Conservation (phyloP, 2,797 vertebrate genomes). For the Myotis daubentonii region DNA sequence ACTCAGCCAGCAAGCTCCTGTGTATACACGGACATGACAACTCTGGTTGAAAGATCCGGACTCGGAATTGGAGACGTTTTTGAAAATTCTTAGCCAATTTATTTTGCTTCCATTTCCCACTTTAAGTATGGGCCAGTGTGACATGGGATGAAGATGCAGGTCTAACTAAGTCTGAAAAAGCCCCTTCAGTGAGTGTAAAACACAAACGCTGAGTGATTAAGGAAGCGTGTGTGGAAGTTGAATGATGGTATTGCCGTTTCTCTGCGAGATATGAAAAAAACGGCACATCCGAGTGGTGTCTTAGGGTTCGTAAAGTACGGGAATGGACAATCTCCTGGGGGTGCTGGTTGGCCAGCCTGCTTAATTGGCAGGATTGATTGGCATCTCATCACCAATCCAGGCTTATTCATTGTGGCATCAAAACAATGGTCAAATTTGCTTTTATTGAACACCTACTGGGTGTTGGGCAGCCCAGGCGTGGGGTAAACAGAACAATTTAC, state of each 20-base stretch:
- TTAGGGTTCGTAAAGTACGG: fast-evolving
- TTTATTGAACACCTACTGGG: background rate
- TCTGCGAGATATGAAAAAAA: fast-evolving
- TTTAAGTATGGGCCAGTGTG: background rate
- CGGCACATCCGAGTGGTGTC: fast-evolving
- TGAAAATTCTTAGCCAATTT: background rate
- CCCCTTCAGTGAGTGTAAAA: background rate
- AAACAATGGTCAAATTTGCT: background rate
- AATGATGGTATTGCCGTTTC: fast-evolving
- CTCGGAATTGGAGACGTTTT: background rate
- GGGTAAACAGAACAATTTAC: background rate
- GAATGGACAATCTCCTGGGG: background rate
- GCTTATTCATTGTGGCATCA: fast-evolving
- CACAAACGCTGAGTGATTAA: background rate
- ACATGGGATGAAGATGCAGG: background rate
- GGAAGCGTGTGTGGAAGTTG: fast-evolving
- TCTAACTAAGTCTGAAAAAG: background rate
- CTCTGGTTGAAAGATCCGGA: background rate
- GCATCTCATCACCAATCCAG: background rate
- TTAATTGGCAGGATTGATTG: background rate
- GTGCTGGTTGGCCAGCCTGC: background rate
- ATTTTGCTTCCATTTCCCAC: background rate
- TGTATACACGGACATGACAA: fast-evolving
- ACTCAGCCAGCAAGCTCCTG: background rate
- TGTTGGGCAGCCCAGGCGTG: background rate